Conservation (phyloP, 1,140 invertebrate genomes). For the Lamellibrachia luymesi region DNA sequence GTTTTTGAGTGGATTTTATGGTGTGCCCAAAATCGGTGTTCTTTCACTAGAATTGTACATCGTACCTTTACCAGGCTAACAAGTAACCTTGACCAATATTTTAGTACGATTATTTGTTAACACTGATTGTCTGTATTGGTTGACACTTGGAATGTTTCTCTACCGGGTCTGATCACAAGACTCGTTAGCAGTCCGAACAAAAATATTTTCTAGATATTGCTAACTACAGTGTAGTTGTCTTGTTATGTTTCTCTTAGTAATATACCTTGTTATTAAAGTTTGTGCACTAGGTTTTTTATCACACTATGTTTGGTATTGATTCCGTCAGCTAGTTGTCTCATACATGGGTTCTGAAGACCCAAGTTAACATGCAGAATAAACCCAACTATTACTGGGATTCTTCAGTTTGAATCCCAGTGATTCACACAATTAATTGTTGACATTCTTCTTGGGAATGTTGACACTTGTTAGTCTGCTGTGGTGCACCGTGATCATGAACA, state of each 20-base stretch:
- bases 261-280: background rate
- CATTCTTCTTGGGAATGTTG: background rate
- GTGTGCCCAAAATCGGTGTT: background rate
- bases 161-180: background rate
- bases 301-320: constrained; percentile 1
- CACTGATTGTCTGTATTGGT: background rate
- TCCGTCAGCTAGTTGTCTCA: background rate
- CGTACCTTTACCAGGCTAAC: background rate
- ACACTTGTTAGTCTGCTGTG: background rate
- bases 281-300: background rate
- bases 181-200: background rate
- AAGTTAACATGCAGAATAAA: background rate
- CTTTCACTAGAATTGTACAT: background rate
- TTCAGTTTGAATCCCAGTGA: background rate
- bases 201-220: background rate
- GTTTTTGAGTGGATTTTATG: background rate
- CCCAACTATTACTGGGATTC: background rate
- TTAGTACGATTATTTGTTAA: background rate
- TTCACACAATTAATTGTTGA: background rate
- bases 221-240: background rate
- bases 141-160: background rate
- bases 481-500: too few relatives aligned
- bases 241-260: background rate
- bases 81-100: background rate
- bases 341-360: background rate